A percentile compares a stretch with the other conserved stretches of the same genome.
Evolutionary conservation across 23 tunicate genomes (phyloP).

Genomic region (Phallusia fumigata): DNA sequence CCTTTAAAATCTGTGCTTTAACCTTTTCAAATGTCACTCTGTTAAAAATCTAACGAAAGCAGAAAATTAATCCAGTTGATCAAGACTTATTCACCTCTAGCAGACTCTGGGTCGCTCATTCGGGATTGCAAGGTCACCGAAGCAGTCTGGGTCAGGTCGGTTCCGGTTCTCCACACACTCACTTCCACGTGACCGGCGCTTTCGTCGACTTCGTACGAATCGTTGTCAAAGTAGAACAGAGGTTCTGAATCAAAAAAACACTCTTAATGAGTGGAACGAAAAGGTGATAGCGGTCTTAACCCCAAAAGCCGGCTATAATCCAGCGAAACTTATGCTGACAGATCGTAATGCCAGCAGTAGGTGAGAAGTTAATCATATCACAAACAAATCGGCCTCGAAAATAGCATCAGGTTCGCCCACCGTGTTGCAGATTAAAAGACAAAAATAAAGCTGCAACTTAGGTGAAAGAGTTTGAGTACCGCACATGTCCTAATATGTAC

Average conservation of each 20-base stretch:
- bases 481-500: no score
- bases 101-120: slow-evolving; percentile 84
- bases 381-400: not conserved
- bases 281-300: not conserved
- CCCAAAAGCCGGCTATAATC: not conserved
- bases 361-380: not conserved
- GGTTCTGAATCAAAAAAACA: slow-evolving; percentile 53
- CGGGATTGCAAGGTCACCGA: slow-evolving; percentile 90
- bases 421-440: no score
- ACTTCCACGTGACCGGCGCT: slow-evolving; percentile 92
- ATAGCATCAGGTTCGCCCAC: no score
- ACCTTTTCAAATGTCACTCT: no score
- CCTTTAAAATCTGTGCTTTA: no score
- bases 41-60: no score
- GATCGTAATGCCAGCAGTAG: not conserved
- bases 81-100: slow-evolving; percentile 46
- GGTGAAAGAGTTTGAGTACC: no score
- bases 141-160: slow-evolving; percentile 80
- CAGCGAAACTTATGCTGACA: not conserved
- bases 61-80: no score
- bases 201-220: slow-evolving; percentile 81
- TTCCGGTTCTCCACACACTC: slow-evolving; percentile 92
- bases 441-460: no score
- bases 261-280: not conserved
- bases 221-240: slow-evolving; percentile 74